These are phyloP conservation scores for silkworm (Bombyx mori) DNA, from an alignment of 1,140 invertebrate genomes.

Conservation along the genomic window ASM3026992v2 NC_085115.1:5638001-5638500, in stretches of 20 bases:
- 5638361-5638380: constrained; percentile 3
- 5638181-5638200: not conserved
- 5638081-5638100: constrained; percentile 79
- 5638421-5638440: constrained; percentile 19
- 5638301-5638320: not conserved
- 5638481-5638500: not conserved
- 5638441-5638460: constrained; percentile 1
- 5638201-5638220: no score
- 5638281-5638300: no score
- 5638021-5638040: constrained; percentile 46
- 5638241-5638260: not conserved
- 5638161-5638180: constrained; percentile 4
- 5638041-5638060: constrained; percentile 84
- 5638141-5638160: constrained; percentile 78
- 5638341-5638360: no score
- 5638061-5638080: constrained; percentile 87
- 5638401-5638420: constrained; percentile 19
- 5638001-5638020: not conserved
- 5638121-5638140: constrained; percentile 80
- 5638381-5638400: constrained; percentile 5
- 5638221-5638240: not conserved
- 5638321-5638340: not conserved
- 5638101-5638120: constrained; percentile 80
- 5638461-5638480: constrained; percentile 7
- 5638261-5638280: no score